Conservation (phyloP, 1,140 invertebrate species). For the Dufourea novaeangliae region DNA sequence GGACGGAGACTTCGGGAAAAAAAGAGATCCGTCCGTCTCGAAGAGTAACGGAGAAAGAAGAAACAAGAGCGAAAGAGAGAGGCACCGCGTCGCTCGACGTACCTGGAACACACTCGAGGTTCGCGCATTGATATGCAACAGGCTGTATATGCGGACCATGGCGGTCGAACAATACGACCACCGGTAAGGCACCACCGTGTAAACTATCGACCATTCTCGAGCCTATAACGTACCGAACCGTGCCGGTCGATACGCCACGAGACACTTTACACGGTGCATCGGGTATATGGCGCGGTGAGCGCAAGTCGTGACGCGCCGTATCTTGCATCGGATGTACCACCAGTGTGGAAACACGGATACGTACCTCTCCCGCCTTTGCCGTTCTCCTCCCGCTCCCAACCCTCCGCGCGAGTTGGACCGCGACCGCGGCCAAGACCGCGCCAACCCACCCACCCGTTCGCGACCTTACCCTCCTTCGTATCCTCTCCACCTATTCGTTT, state of each 20-base stretch:
- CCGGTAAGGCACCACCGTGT: conserved; percentile 73
- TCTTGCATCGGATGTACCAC: conserved; percentile 80
- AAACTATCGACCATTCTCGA: conserved; percentile 70
- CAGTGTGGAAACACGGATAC: conserved; percentile 80
- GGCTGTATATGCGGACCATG: conserved; percentile 68
- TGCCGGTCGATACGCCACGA: conserved; percentile 59
- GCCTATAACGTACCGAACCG: conserved; percentile 61
- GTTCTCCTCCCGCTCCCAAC: conserved; percentile 34
- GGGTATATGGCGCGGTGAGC: conserved; percentile 72
- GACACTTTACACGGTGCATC: conserved; percentile 71
- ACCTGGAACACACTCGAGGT: conserved; percentile 44
- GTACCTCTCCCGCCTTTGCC: conserved; percentile 58
- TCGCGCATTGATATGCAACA: conserved; percentile 70
- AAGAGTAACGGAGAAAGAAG: neutral
- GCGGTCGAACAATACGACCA: conserved; percentile 70
- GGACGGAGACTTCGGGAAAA: neutral
- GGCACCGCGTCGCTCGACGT: conserved; percentile 24
- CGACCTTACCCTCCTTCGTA: conserved; percentile 18
- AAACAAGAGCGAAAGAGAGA: neutral
- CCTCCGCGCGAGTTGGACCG: conserved; percentile 1
- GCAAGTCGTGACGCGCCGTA: conserved; percentile 78
- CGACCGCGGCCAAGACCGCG: conserved; percentile 2
- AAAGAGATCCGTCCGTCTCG: conserved; percentile 16
- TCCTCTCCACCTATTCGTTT: conserved; percentile 9
- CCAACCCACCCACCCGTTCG: conserved; percentile 20